Conservation (phyloP, 2,888 invertebrate genomes). For the Meiosimyza platycephala region DNA sequence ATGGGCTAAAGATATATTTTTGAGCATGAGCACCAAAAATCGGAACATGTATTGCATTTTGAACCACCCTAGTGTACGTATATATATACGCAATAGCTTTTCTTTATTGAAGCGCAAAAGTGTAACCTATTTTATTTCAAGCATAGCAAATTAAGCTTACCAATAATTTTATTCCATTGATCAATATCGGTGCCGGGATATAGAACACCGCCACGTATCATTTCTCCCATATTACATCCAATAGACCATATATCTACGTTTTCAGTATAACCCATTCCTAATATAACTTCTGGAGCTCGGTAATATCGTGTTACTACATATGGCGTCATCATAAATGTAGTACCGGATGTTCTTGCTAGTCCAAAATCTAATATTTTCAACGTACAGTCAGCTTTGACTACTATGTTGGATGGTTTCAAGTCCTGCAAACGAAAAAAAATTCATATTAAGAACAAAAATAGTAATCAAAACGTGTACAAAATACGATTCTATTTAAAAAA, state of each 20-base stretch:
- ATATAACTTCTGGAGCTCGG: constrained; percentile 96
- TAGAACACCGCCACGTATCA: constrained; percentile 98
- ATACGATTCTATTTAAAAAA: no score
- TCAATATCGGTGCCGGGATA: constrained; percentile 99
- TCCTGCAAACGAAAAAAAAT: constrained; percentile 78
- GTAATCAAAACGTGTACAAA: no score
- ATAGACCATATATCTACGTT: constrained; percentile 99
- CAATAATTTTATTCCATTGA: constrained; percentile 99
- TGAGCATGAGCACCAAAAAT: no score
- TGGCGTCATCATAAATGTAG: constrained; percentile 99
- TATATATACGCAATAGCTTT: no score
- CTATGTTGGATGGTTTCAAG: constrained; percentile 99
- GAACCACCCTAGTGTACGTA: no score
- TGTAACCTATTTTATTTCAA: not conserved
- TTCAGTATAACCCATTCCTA: constrained; percentile 99
- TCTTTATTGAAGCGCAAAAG: no score
- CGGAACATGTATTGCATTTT: no score
- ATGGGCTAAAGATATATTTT: no score
- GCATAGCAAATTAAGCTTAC: constrained; percentile 67
- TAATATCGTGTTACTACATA: constrained; percentile 99
- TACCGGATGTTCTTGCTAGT: constrained; percentile 96
- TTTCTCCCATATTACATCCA: constrained; percentile 99
- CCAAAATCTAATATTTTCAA: constrained; percentile 99
- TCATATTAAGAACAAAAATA: no score
- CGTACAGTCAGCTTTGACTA: constrained; percentile 99